Base-by-base conservation (phyloP, 2,113 vertebrate genomes). In the Phylloscopus whistleri region DNA sequence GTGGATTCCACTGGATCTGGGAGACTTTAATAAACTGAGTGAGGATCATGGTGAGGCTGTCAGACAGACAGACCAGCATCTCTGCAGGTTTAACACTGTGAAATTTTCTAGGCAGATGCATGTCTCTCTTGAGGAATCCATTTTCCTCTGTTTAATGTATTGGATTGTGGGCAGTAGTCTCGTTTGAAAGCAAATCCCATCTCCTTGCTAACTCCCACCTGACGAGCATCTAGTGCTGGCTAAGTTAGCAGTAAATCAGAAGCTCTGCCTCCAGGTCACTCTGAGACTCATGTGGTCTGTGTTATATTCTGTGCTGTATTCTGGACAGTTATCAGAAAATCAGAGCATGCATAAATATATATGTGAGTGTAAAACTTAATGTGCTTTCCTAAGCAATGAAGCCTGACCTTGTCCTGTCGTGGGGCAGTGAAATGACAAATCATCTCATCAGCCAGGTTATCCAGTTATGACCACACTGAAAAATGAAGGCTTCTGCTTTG, bases 401-500 rank as follows among this genome's bases (percentile, higher is more conserved):
- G 92, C 93, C 87, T 96, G 95, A 96, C 96, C 94, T 96, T 96
- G 95, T 94, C 94, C 80, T 94, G 94, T 94, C 20, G 9, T 62
- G 87, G 94, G 89, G 84, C 93, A 95, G 66, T 63, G 79, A 95
- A 82, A 96, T 97, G 95, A 97, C 90, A 95, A 95, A 97, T 97
- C 85, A 84, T 97, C 96, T 96, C 96, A 97, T 97, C 94, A 96
- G 53, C 53, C 75, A 91, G 91, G 91, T 95, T 97, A 96, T 95
- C 88, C 96, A 95, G 90, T 97, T 97, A 97, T 95, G 96, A 94
- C 93, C 96, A 92, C 10, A 4, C 21, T 96, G 96, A 97, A 96
- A 96, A 96, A 97, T 95, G 94, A 97, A 93, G 75, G 83, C 84
- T 96, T 89, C 94, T 96, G 85, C 90, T 95, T 97, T 97, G 93